A percentile compares a stretch with the other conserved stretches of the same genome.
phyloP scores from a whole-genome alignment of 2,888 invertebrate species.

The Folsomia candida region DNA sequence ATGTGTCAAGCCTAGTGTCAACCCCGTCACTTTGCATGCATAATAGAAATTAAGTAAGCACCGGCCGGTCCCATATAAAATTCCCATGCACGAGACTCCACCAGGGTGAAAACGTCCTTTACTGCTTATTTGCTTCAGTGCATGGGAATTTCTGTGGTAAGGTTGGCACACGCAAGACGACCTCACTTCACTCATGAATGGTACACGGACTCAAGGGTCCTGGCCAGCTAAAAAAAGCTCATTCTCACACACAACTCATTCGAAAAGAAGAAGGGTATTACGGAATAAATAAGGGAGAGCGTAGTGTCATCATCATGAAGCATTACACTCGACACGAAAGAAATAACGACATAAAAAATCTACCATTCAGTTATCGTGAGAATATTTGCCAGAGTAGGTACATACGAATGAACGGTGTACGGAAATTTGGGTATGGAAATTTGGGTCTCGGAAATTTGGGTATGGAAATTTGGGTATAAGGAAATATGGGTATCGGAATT shows the following conservation, averaged over 20 bases:
- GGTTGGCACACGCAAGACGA: background rate
- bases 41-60: background rate
- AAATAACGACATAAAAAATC: background rate
- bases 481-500: too few species aligned
- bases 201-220: too few species aligned
- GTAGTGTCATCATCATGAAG: too few species aligned
- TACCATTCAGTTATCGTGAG: constrained; percentile 4
- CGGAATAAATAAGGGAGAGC: background rate
- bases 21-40: background rate
- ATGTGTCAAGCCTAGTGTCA: background rate
- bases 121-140: background rate
- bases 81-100: too few species aligned
- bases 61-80: background rate
- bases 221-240: too few species aligned
- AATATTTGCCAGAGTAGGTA: background rate
- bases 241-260: background rate
- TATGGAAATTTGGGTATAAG: too few species aligned
- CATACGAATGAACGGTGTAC: too few species aligned
- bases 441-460: too few species aligned
- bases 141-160: constrained; percentile 4
- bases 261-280: background rate
- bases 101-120: too few species aligned
- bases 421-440: too few species aligned
- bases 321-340: background rate
- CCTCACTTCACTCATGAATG: too few species aligned